Percentiles rank a stretch among this genome's conserved stretches.
phyloP scores from a whole-genome alignment of 2,888 invertebrate species.

The Elmis aenea region DNA sequence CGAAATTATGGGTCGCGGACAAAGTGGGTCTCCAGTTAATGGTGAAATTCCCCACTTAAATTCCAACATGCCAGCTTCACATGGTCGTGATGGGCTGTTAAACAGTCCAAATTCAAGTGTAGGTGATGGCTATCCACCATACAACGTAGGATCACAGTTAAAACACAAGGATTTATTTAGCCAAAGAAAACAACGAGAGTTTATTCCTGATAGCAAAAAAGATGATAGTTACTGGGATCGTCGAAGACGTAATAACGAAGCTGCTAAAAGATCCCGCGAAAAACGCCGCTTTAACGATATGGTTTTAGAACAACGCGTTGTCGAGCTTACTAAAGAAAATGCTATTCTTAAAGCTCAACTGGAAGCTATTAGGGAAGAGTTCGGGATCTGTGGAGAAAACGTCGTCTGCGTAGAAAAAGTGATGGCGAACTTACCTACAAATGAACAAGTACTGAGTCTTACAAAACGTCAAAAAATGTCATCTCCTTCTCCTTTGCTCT shows the following conservation, averaged over 20 bases:
- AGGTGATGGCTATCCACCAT: conserved; percentile 42
- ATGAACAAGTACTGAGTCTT: conserved; percentile 78
- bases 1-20: conserved; percentile 76
- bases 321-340: conserved; percentile 93
- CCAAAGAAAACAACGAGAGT: conserved; percentile 90
- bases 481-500: conserved; percentile 50
- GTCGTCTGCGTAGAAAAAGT: conserved; percentile 87
- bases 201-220: conserved; percentile 94
- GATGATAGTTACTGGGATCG: conserved; percentile 98
- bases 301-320: conserved; percentile 90
- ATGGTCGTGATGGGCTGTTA: conserved; percentile 43
- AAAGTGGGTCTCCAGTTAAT: conserved; percentile 63
- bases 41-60: conserved; percentile 62
- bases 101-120: conserved; percentile 42
- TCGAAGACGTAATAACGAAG: conserved; percentile 92
- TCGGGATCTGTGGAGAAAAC: conserved; percentile 81
- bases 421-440: conserved; percentile 76
- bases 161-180: conserved; percentile 81
- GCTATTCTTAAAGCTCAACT: conserved; percentile 90
- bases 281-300: conserved; percentile 94
- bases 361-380: conserved; percentile 88
- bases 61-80: conserved; percentile 50
- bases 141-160: conserved; percentile 48
- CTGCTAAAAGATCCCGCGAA: conserved; percentile 93
- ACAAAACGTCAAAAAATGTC: conserved; percentile 66